Base-by-base conservation (phyloP, 2,888 invertebrate genomes). In the Molorchus minor region DNA sequence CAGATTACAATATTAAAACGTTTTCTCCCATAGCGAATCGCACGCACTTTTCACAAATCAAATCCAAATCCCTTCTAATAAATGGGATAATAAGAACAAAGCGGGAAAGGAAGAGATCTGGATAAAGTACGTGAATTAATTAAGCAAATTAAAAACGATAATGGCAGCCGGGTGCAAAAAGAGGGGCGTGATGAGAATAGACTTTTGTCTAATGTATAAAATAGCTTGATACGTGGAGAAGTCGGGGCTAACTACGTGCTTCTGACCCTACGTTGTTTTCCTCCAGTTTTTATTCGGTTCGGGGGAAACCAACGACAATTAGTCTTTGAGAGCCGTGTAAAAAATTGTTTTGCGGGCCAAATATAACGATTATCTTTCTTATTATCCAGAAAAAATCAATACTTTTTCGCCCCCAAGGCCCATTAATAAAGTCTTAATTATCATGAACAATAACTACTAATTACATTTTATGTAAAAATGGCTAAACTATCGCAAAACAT, bases 131-230 rank as follows among this genome's bases (percentile, higher is more conserved):
- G 57, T 64, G 62, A 64, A 67, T 61, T 69, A 67, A 70, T 71
- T 69, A 71, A 64, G 57, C 62, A 68, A 71, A 69, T 71, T 69
- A 67, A 68, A 68, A 68, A 64, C 64, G 67, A 65, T 69, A 70
- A 71, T 64, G 64, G 65, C 41, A 47, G 58, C 40, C 38, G 29
- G 49, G 54, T 17, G 47, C 62, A 66, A 68, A 68, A 71, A 70
- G 61, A 60, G 51, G 60, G 51, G 57, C 62, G 66, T 67, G 68
- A 68, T 61, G 56, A 62, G 67, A 67, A 69, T 66, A 64, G 61
- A 67, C 62, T 66, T 51, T 61, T 61, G 62, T 64, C 65, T 64
- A 67, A 68, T 62, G 68, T 64, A 62, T 61, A 58, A 46, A 62
- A 54, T 56, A 56, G 61, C 44, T 59, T 53, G 47, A 54, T 33